Percentiles rank a stretch among this genome's conserved stretches.
These are phyloP conservation scores for Trissoscelio sp. DNA, from an alignment of 2,888 invertebrate species.

Conservation along the genomic window DNA sequence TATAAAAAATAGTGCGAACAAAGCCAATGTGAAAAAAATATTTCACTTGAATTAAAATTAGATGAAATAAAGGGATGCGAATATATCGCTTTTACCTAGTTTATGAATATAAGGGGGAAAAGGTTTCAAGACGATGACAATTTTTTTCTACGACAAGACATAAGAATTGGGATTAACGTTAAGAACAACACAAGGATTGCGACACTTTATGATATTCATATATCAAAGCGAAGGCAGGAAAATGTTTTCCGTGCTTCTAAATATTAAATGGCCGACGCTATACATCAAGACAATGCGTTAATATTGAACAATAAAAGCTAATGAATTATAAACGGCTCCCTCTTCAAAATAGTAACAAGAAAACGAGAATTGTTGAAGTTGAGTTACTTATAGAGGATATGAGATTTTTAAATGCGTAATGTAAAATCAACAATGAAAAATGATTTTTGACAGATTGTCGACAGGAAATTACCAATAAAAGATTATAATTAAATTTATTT, in stretches of 20 bases:
- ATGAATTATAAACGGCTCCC: conserved; percentile 8
- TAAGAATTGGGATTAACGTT: conserved; percentile 27
- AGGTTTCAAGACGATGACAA: background rate
- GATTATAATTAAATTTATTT: too few species aligned
- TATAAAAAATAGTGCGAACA: conserved; percentile 6
- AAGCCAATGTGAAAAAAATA: background rate
- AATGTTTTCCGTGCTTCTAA: conserved; percentile 11
- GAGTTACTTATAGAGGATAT: too few species aligned
- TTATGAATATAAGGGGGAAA: background rate
- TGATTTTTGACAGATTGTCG: too few species aligned
- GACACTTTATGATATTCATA: conserved; percentile 31
- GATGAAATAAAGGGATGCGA: background rate
- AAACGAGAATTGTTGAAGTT: background rate
- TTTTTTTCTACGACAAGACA: conserved; percentile 22
- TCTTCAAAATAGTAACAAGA: background rate
- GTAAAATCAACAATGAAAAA: too few species aligned
- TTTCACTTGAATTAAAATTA: background rate
- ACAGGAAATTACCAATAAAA: too few species aligned
- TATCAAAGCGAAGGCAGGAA: conserved; percentile 11
- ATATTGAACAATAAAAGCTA: conserved; percentile 26
- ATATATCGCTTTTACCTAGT: background rate
- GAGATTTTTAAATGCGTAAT: too few species aligned
- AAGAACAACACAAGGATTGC: conserved; percentile 2
- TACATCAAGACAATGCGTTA: background rate
- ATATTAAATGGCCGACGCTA: conserved; percentile 9